These are phyloP conservation scores for Pedicia rivosa DNA, from an alignment of 2,888 invertebrate species.

Conservation along the genomic window DNA sequence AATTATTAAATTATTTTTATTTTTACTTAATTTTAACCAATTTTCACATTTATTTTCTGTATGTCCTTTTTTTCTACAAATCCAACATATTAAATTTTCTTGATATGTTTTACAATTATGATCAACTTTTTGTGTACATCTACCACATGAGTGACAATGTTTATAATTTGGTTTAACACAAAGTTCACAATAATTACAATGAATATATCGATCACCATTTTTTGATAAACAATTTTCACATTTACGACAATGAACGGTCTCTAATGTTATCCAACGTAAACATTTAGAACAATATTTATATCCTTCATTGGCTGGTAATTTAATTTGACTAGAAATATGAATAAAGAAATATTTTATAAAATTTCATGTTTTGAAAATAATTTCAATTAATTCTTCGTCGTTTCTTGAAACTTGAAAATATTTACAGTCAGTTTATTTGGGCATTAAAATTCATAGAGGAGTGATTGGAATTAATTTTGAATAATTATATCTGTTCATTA, in stretches of 20 bases:
- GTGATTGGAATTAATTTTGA: too few species aligned
- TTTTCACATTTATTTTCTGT: slow-evolving; percentile 20
- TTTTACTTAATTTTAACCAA: slow-evolving; percentile 10
- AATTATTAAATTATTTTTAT: neutral
- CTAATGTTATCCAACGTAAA: slow-evolving; percentile 45
- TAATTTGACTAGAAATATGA: slow-evolving; percentile 11
- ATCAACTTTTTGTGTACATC: slow-evolving; percentile 38
- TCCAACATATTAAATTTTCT: slow-evolving; percentile 23
- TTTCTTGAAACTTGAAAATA: too few species aligned
- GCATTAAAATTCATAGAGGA: too few species aligned
- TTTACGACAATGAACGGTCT: slow-evolving; percentile 58
- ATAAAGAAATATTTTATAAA: too few species aligned
- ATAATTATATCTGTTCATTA: too few species aligned
- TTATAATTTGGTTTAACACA: slow-evolving; percentile 77
- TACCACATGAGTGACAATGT: slow-evolving; percentile 57
- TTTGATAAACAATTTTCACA: slow-evolving; percentile 60
- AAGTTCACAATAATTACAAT: slow-evolving; percentile 44
- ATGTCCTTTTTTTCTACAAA: slow-evolving; percentile 24
- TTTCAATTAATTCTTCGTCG: too few species aligned
- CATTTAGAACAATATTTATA: slow-evolving; percentile 62
- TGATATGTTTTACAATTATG: slow-evolving; percentile 37
- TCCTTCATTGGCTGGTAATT: slow-evolving; percentile 35
- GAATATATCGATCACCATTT: slow-evolving; percentile 52
- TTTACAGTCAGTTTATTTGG: too few species aligned
- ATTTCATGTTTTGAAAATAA: too few species aligned